Base-by-base conservation (phyloP, 2,888 invertebrate genomes). In the Chrysotoxum bicinctum region DNA sequence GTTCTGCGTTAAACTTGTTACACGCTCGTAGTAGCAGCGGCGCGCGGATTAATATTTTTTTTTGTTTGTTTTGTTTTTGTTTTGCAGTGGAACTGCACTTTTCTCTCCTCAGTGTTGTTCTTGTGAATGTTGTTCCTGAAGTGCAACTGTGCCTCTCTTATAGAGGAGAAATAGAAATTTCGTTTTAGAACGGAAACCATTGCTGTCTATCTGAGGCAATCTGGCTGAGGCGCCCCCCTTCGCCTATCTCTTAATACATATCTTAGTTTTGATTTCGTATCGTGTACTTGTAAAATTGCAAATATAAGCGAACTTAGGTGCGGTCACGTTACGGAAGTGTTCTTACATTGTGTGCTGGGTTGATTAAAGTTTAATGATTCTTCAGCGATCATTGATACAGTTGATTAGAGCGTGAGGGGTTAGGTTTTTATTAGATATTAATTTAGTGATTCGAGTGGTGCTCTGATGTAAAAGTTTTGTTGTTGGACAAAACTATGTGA, bases 301-400 rank as follows among this genome's bases (percentile, higher is more conserved):
- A 73, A 73, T 62, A 40, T 76, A 54, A 30, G 66, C 54, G 19
- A 80, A 81, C 68, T 77, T 77, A 85, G 81, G 85, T 85, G 85
- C 80, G 85, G 85, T 81, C 81, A 85, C 77, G 69, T 81, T 75
- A 73, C 85, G 81, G 81, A 81, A 85, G 77, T 81, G 72, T 76
- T 68, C 70, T 37, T 37, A 74, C 54, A 79, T 50, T 62, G 58
- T 72, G 75, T 72, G 26, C 56, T 32, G 35, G 60, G 40, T 81
- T 64, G 77, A 85, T 85, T 81, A 73, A 76, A 77, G 62, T 85
- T 81, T 81, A 85, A 81, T 81, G 77, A 64, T 85, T 81, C 73
- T 69, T 32, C 43, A 19, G 64, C 37, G 72, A 79, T 79, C 75
- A 75, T 75, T 70, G 43, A 70, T 66, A 40, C 5, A 45, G 50